A percentile compares a stretch with the other conserved stretches of the same genome.
Conservation (phyloP, 2,113 vertebrate species). For the Calyptommatus sinebrachiatus region DNA sequence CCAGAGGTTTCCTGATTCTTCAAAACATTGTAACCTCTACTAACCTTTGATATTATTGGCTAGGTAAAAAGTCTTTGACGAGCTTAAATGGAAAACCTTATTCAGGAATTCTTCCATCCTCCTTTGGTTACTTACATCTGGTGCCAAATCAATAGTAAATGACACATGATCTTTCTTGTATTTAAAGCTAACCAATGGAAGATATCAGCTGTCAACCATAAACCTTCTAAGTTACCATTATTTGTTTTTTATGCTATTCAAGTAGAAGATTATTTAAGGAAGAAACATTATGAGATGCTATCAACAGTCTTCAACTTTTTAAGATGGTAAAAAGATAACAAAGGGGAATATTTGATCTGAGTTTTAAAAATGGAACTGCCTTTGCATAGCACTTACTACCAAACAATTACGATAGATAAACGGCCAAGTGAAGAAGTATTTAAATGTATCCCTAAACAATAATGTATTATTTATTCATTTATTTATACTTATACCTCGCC, state of each 20-base stretch:
- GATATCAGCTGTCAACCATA: neutral
- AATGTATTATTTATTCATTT: neutral
- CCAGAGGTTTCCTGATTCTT: too few relatives aligned
- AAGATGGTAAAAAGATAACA: neutral
- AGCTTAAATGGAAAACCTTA: constrained; percentile 32
- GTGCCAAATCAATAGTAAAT: constrained; percentile 21
- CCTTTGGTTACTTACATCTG: constrained; percentile 18
- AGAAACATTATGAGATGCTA: too few relatives aligned
- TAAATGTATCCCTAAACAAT: neutral
- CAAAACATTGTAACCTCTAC: constrained; percentile 17
- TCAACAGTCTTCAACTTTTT: constrained; percentile 14
- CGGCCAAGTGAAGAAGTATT: constrained; percentile 18
- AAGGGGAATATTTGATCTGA: neutral
- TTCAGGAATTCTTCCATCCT: constrained; percentile 26
- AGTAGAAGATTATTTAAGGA: constrained; percentile 9
- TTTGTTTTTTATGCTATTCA: constrained; percentile 28
- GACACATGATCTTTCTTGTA: constrained; percentile 14
- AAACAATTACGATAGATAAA: neutral
- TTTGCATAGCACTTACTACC: neutral
- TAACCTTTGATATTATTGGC: constrained; percentile 37
- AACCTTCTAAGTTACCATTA: constrained; percentile 15
- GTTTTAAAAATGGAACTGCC: constrained; percentile 15
- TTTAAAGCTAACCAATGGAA: neutral
- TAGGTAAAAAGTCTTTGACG: constrained; percentile 40
- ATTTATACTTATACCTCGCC: too few relatives aligned